These are phyloP conservation scores for Odobenus rosmarus DNA, from an alignment of 2,113 vertebrate genomes.

Conservation along the genomic window DNA sequence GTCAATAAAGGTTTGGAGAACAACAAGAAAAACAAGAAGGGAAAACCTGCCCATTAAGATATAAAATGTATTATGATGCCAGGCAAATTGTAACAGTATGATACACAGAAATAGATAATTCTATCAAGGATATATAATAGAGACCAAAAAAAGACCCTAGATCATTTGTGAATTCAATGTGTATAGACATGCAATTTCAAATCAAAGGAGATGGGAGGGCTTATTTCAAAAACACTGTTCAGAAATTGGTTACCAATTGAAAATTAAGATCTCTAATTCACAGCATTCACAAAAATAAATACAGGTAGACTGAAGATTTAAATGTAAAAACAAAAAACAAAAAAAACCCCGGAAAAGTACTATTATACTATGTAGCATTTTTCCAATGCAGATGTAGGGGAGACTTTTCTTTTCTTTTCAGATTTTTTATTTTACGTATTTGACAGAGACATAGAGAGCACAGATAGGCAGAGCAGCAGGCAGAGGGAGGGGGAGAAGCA, in stretches of 20 bases:
- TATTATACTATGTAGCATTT: neutral
- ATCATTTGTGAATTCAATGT: neutral
- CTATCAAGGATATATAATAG: neutral
- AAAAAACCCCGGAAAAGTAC: neutral
- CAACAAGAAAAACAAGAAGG: neutral
- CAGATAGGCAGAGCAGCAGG: too few species aligned
- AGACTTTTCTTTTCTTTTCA: neutral
- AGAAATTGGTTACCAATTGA: neutral
- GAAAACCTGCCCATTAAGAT: neutral
- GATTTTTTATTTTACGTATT: too few species aligned
- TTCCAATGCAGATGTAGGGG: neutral
- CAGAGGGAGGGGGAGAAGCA: too few species aligned
- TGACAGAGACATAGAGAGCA: too few species aligned
- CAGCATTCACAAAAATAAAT: slow-evolving; percentile 13
- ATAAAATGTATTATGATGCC: neutral
- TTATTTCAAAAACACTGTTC: neutral
- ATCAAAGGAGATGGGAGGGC: neutral
- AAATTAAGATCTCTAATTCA: slow-evolving; percentile 11
- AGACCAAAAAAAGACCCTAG: neutral
- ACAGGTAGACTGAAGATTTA: neutral
- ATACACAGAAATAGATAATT: neutral
- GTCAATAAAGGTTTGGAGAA: neutral
- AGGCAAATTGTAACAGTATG: neutral
- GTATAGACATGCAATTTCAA: neutral
- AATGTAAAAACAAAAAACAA: neutral